A percentile compares a stretch with the other conserved stretches of the same genome.
phyloP scores from a whole-genome alignment of 2,797 vertebrate genomes.

The Meda fulgida region DNA sequence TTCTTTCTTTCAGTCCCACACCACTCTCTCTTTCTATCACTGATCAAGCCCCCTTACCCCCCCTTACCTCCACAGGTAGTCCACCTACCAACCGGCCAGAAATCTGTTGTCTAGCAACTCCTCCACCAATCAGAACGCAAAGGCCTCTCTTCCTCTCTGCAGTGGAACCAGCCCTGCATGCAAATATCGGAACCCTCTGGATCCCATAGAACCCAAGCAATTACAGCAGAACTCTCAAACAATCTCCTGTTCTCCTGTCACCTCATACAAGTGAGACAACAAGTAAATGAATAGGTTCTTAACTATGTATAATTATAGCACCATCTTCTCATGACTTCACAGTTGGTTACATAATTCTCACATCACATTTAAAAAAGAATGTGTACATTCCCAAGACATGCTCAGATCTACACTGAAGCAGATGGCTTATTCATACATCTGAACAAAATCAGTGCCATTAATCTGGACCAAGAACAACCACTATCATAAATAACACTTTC shows the following conservation, averaged over 20 bases:
- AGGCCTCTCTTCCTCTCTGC: conserved; percentile 75
- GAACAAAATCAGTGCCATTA: conserved; percentile 21
- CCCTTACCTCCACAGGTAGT: conserved; percentile 77
- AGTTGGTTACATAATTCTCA: background rate
- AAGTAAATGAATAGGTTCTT: background rate
- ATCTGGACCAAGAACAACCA: conserved; percentile 30
- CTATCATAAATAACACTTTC: conserved; percentile 21
- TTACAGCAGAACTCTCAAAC: conserved; percentile 7
- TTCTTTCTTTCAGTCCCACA: background rate
- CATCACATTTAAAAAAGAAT: background rate
- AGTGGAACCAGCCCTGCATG: conserved; percentile 83
- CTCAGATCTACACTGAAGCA: conserved; percentile 17
- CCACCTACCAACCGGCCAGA: conserved; percentile 76
- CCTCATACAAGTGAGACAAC: background rate
- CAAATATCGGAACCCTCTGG: conserved; percentile 73
- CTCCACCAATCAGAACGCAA: conserved; percentile 77
- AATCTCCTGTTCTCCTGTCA: background rate
- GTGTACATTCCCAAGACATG: background rate
- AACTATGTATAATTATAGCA: background rate
- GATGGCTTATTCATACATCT: conserved; percentile 10
- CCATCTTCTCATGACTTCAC: background rate
- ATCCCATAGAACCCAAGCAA: conserved; percentile 56
- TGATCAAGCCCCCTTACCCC: conserved; percentile 35
- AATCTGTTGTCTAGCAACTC: conserved; percentile 86
- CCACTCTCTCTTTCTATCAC: conserved; percentile 18